Evolutionary conservation across 2,888 invertebrate species (phyloP).

Genomic region (Chrysodeixis includens): DNA sequence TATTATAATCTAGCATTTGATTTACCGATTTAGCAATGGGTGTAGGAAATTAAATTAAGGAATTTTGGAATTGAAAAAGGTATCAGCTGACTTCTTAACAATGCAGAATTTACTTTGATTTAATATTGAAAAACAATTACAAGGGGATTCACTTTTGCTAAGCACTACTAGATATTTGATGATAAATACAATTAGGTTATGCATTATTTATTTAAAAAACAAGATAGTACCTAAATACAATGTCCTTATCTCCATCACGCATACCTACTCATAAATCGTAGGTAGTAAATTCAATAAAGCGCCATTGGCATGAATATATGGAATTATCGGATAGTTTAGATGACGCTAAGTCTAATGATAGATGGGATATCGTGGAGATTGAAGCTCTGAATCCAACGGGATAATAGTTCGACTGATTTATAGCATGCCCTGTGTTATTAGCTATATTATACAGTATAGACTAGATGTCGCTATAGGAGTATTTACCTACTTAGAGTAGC

Average conservation of each 20-base stretch:
- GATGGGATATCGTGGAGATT: constrained; percentile 48
- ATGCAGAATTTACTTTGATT: too few species aligned
- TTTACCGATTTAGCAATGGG: too few species aligned
- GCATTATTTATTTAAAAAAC: background rate
- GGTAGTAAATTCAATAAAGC: background rate
- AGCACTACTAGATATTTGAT: background rate
- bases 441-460: constrained; percentile 22
- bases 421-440: constrained; percentile 33
- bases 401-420: constrained; percentile 53
- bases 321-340: constrained; percentile 27
- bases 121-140: too few species aligned
- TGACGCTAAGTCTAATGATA: constrained; percentile 56
- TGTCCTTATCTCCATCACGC: background rate
- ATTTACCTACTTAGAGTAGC: background rate
- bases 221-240: background rate
- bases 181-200: too few species aligned
- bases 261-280: background rate
- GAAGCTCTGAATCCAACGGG: constrained; percentile 48
- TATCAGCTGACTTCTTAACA: too few species aligned
- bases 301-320: constrained; percentile 15
- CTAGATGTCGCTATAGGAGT: background rate
- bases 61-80: too few species aligned
- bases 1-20: too few species aligned
- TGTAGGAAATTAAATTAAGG: too few species aligned
- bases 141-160: too few species aligned